Evolutionary conservation across 2,888 invertebrate genomes (phyloP).

Genomic region (Caenorhabditis afra): DNA sequence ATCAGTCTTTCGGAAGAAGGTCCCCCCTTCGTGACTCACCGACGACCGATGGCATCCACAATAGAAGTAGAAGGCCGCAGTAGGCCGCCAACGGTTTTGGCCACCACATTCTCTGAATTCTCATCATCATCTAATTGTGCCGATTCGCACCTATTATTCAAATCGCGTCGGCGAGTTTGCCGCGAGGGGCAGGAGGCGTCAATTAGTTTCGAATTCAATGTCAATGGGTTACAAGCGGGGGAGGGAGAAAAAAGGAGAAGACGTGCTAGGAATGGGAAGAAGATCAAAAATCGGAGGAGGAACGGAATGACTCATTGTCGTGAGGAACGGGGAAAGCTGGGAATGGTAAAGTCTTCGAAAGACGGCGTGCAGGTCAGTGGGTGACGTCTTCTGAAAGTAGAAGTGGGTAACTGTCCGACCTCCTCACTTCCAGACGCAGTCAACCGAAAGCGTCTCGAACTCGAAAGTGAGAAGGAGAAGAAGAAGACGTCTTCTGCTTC

Average conservation of each 20-base stretch:
- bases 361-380: background rate
- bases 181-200: conserved; percentile 42
- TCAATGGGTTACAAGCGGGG: conserved; percentile 56
- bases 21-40: conserved; percentile 34
- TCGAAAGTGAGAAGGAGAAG: conserved; percentile 36
- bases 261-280: conserved; percentile 10
- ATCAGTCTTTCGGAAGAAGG: background rate
- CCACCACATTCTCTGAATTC: conserved; percentile 60
- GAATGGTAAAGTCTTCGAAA: background rate
- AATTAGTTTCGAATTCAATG: conserved; percentile 60
- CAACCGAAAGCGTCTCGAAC: conserved; percentile 45
- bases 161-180: conserved; percentile 23
- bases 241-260: conserved; percentile 17
- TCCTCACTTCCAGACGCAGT: conserved; percentile 11
- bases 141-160: conserved; percentile 56
- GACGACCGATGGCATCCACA: conserved; percentile 53
- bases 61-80: conserved; percentile 47
- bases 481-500: background rate
- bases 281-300: conserved; percentile 50
- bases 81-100: conserved; percentile 47
- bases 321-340: conserved; percentile 1
- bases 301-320: conserved; percentile 12
- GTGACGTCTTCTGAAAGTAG: background rate
- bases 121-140: conserved; percentile 50
- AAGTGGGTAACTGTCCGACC: conserved; percentile 28